Percentiles rank a stretch among this genome's conserved stretches.
phyloP scores from a whole-genome alignment of 2,888 invertebrate genomes.

The Cetonia aurata region DNA sequence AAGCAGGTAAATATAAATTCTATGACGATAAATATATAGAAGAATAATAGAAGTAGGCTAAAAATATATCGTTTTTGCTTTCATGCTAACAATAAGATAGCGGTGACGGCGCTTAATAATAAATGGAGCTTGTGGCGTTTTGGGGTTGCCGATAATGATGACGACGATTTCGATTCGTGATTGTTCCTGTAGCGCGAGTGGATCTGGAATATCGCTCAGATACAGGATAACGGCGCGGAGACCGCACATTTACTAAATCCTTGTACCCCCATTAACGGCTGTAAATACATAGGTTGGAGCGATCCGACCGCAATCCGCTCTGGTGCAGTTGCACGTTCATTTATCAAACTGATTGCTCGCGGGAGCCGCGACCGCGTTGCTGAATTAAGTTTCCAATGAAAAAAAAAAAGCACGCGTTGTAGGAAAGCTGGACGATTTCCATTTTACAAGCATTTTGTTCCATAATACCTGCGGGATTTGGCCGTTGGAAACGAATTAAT shows the following conservation, averaged over 20 bases:
- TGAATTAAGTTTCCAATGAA: slow-evolving; percentile 6
- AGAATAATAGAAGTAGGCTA: no score
- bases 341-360: slow-evolving; percentile 44
- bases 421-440: slow-evolving; percentile 11
- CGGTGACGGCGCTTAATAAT: background rate
- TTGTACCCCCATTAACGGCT: slow-evolving; percentile 39
- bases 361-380: slow-evolving; percentile 3
- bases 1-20: no score
- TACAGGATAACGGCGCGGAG: slow-evolving; percentile 4
- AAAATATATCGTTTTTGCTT: no score
- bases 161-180: slow-evolving; percentile 20
- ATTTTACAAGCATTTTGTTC: slow-evolving; percentile 22
- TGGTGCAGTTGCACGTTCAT: slow-evolving; percentile 48
- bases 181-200: slow-evolving; percentile 15
- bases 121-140: background rate
- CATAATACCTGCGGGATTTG: background rate
- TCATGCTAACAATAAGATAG: no score
- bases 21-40: no score
- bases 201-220: slow-evolving; percentile 10
- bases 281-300: slow-evolving; percentile 47
- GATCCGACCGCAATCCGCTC: slow-evolving; percentile 45
- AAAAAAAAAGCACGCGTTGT: background rate
- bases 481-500: slow-evolving; percentile 8
- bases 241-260: slow-evolving; percentile 38
- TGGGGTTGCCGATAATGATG: slow-evolving; percentile 9